These are phyloP conservation scores for Polypedilum vanderplanki DNA, from an alignment of 1,140 invertebrate genomes.

Conservation along the genomic window DNA sequence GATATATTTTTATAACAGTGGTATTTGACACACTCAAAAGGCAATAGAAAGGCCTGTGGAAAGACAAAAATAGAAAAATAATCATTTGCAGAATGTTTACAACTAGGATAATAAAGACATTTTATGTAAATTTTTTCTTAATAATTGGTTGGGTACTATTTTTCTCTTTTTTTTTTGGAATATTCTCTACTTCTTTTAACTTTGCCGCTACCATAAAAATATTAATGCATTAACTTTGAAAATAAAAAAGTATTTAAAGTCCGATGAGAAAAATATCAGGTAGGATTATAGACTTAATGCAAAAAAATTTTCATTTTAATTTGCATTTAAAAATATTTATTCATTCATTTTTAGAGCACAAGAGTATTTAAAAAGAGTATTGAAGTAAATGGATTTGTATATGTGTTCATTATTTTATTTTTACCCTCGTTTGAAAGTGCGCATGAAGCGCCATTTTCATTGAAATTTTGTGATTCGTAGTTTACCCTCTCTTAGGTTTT, in stretches of 20 bases:
- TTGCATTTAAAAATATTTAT: neutral
- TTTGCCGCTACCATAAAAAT: constrained; percentile 6
- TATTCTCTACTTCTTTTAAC: neutral
- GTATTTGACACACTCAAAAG: neutral
- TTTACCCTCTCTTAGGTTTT: constrained; percentile 21
- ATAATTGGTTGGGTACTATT: neutral
- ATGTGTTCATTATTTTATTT: neutral
- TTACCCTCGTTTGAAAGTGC: constrained; percentile 16
- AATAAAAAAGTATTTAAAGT: neutral
- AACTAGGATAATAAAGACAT: neutral
- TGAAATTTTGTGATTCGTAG: constrained; percentile 18
- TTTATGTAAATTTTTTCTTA: neutral
- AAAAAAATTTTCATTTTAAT: neutral
- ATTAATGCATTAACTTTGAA: constrained; percentile 14
- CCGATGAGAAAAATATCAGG: neutral
- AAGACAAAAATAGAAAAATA: neutral
- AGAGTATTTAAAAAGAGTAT: no score
- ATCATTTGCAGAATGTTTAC: constrained; percentile 1
- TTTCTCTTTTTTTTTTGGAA: neutral
- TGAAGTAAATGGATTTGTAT: neutral
- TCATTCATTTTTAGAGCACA: no score
- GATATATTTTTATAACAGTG: no score
- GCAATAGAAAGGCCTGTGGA: neutral
- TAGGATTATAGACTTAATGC: neutral
- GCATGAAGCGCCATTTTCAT: constrained; percentile 23